phyloP scores from a whole-genome alignment of 2,888 invertebrate species.

The Folsomia candida region DNA sequence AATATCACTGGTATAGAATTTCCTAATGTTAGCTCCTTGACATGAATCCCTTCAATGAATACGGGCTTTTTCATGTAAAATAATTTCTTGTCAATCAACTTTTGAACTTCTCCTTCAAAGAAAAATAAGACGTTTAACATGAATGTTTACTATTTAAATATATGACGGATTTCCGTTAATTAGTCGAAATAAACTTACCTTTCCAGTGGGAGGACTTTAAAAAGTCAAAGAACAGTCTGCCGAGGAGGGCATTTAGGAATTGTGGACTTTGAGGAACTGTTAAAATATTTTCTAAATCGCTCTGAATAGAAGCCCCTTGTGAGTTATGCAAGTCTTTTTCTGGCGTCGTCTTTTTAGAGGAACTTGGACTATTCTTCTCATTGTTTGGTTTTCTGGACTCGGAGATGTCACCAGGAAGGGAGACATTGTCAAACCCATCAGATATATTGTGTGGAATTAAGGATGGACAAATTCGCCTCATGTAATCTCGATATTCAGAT shows the following conservation, averaged over 20 bases:
- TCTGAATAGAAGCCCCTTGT: constrained; percentile 15
- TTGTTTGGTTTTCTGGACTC: constrained; percentile 9
- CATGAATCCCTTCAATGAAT: constrained; percentile 78
- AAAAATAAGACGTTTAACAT: no score
- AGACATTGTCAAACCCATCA: constrained; percentile 13
- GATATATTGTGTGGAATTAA: not conserved
- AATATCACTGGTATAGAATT: constrained; percentile 66
- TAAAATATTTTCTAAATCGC: constrained; percentile 32
- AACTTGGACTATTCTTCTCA: constrained; percentile 16
- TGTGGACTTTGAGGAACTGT: constrained; percentile 57
- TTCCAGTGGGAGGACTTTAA: constrained; percentile 70
- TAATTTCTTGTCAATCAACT: constrained; percentile 80
- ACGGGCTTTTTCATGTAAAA: constrained; percentile 82
- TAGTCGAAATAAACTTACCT: no score
- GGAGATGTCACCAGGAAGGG: not conserved
- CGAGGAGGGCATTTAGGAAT: constrained; percentile 76
- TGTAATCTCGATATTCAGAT: constrained; percentile 23
- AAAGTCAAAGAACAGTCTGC: constrained; percentile 78
- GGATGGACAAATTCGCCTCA: constrained; percentile 30
- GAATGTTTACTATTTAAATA: no score
- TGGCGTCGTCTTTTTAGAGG: constrained; percentile 36
- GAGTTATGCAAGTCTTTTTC: constrained; percentile 33
- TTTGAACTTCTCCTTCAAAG: constrained; percentile 68
- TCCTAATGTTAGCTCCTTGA: constrained; percentile 73
- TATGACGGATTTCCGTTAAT: no score